Evolutionary conservation across 2,113 vertebrate genomes (phyloP).

Genomic region (Nyctibius bracteatus): DNA sequence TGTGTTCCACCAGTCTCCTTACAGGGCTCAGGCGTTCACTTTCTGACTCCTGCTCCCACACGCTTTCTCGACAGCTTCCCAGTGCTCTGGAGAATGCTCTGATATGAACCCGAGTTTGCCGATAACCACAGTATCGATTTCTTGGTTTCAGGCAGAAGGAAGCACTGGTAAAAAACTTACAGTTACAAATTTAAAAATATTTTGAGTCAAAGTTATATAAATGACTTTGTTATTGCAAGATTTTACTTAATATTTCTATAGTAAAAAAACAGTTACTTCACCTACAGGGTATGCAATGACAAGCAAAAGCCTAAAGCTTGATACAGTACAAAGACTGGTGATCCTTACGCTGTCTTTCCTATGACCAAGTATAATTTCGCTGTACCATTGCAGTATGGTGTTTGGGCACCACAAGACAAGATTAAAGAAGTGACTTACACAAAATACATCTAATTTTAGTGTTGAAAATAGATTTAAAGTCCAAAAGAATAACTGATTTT

Average conservation of each 20-base stretch:
- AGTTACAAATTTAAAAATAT: background rate
- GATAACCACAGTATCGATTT: background rate
- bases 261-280: background rate
- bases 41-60: background rate
- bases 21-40: background rate
- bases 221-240: background rate
- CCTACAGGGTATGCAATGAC: background rate
- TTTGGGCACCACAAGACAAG: background rate
- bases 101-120: rapidly evolving
- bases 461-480: background rate
- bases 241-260: background rate
- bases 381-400: background rate
- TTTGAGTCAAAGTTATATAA: background rate
- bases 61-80: background rate
- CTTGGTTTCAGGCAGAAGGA: background rate
- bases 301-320: background rate
- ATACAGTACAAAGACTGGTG: background rate
- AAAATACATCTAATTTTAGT: background rate
- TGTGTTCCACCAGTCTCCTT: background rate
- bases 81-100: background rate
- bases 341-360: background rate
- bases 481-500: background rate
- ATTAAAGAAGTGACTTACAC: background rate
- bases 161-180: background rate
- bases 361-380: background rate